Evolutionary conservation across 2,888 invertebrate genomes (phyloP).

Genomic region (Lasioglossum pauxillum): DNA sequence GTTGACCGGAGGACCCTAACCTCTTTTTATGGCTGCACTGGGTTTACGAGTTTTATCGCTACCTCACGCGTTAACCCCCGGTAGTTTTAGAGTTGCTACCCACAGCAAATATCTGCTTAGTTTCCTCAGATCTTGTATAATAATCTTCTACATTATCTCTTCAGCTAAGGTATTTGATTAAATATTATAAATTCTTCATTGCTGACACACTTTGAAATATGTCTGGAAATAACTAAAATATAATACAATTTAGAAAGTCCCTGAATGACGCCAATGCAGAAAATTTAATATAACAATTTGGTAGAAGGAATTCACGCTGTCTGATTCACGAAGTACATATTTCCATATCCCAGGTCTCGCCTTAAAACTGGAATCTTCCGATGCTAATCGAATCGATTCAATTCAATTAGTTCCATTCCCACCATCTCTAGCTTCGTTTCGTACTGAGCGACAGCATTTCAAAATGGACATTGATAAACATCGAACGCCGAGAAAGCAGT

Average conservation of each 20-base stretch:
- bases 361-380: not conserved
- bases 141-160: not conserved
- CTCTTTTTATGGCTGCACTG: constrained; percentile 13
- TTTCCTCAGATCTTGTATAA: not conserved
- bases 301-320: not conserved
- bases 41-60: constrained; percentile 1
- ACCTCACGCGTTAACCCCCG: not conserved
- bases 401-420: not conserved
- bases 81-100: not conserved
- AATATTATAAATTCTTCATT: not conserved
- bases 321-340: not conserved
- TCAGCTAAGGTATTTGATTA: not conserved
- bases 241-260: not conserved
- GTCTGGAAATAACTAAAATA: not conserved
- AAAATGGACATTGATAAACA: not conserved
- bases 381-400: not conserved
- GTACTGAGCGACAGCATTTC: not conserved
- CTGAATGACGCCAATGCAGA: not conserved
- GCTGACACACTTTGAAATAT: not conserved
- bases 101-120: not conserved
- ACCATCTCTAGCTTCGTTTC: not conserved
- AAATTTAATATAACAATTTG: not conserved
- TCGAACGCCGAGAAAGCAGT: not conserved
- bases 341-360: not conserved
- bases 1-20: constrained; percentile 11